Evolutionary conservation across 2,797 vertebrate species (phyloP).

Genomic region (Acipenser ruthenus): DNA sequence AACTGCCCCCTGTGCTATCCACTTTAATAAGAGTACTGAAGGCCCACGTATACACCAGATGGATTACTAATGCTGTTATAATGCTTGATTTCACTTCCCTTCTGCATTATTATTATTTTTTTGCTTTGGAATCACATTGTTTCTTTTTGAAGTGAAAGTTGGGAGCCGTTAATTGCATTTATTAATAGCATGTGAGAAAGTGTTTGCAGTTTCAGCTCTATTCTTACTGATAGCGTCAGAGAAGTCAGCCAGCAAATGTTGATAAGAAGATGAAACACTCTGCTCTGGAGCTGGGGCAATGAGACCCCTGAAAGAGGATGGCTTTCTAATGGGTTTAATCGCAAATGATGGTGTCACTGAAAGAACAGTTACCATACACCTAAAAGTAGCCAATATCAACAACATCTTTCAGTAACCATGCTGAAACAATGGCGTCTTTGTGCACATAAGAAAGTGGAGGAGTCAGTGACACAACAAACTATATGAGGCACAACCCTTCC

Average conservation of each 20-base stretch:
- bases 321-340: background rate
- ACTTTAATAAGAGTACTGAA: background rate
- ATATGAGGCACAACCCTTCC: slow-evolving; percentile 36
- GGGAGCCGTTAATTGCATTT: slow-evolving; percentile 8
- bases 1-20: background rate
- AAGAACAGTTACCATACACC: background rate
- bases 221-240: background rate
- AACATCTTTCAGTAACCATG: slow-evolving; percentile 36
- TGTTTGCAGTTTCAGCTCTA: background rate
- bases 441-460: slow-evolving; percentile 35
- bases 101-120: background rate
- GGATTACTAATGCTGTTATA: slow-evolving; percentile 4
- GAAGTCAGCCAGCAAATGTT: background rate
- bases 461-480: slow-evolving; percentile 50
- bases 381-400: background rate
- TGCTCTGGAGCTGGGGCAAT: no score
- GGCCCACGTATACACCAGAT: background rate
- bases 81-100: slow-evolving; percentile 5
- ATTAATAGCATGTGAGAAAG: background rate
- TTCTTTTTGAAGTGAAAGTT: slow-evolving; percentile 3
- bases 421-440: slow-evolving; percentile 58
- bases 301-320: background rate
- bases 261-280: no score
- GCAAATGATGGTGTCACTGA: background rate
- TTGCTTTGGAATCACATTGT: background rate